A percentile compares a stretch with the other conserved stretches of the same genome.
Conservation (phyloP, 2,888 invertebrate species). For the Cancer borealis region DNA sequence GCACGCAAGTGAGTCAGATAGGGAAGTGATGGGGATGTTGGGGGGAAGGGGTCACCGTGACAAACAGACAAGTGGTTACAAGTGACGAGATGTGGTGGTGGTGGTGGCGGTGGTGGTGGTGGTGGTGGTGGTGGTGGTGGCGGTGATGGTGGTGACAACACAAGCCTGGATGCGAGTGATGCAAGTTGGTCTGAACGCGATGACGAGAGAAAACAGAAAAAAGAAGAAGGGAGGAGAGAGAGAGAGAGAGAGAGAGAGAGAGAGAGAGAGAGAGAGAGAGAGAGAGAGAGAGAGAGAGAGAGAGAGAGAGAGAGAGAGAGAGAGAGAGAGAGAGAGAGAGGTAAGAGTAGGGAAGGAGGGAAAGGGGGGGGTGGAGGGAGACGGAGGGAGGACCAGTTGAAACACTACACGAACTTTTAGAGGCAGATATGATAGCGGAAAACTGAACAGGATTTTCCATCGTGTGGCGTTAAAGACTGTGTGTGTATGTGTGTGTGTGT, state of each 20-base stretch:
- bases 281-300: not conserved
- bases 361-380: not conserved
- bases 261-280: not conserved
- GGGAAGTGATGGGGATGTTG: no score
- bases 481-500: no score
- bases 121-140: no score
- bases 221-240: not conserved
- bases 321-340: not conserved
- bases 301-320: no score
- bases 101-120: no score
- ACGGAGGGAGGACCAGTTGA: not conserved
- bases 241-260: constrained; percentile 13
- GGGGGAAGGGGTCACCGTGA: no score
- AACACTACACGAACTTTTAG: constrained; percentile 42
- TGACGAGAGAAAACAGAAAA: not conserved
- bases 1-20: no score
- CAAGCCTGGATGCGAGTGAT: not conserved
- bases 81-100: no score
- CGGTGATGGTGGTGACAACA: no score
- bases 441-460: not conserved
- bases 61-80: no score
- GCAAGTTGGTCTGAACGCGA: not conserved
- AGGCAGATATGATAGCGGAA: constrained; percentile 34
- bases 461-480: not conserved
- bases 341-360: not conserved